Conservation (phyloP, 2,888 invertebrate species). For the Margaritifera margaritifera region DNA sequence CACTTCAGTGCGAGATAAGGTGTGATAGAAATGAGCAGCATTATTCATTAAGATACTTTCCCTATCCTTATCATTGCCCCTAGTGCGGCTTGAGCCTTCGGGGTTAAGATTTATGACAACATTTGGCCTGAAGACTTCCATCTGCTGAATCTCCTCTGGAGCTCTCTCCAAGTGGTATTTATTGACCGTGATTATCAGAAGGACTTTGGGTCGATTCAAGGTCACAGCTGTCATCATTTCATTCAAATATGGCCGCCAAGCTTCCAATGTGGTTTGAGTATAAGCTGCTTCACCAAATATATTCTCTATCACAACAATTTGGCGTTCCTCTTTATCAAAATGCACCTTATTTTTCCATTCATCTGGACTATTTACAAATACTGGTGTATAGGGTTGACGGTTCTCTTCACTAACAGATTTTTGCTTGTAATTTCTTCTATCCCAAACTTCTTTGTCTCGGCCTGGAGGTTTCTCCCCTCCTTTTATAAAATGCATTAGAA, state of each 20-base stretch:
- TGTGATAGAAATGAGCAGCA: background rate
- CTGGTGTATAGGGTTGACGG: constrained; percentile 23
- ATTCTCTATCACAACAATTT: constrained; percentile 43
- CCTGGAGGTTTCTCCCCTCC: constrained; percentile 12
- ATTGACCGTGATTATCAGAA: constrained; percentile 33
- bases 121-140: constrained; percentile 26
- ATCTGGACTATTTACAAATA: constrained; percentile 26
- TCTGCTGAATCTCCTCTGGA: constrained; percentile 23
- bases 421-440: constrained; percentile 4
- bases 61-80: constrained; percentile 2
- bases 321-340: constrained; percentile 18
- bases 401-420: constrained; percentile 14
- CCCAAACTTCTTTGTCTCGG: background rate
- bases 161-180: constrained; percentile 26
- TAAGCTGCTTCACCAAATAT: constrained; percentile 39
- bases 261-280: constrained; percentile 26
- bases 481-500: constrained; percentile 25
- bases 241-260: constrained; percentile 34
- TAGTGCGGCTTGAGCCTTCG: constrained; percentile 10
- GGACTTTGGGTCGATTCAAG: constrained; percentile 14
- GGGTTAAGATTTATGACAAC: constrained; percentile 18
- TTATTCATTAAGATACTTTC: background rate
- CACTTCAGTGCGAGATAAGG: constrained; percentile 1
- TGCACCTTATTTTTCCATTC: constrained; percentile 33
- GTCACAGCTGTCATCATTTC: constrained; percentile 22